Percentiles rank a stretch among this genome's conserved stretches.
These are phyloP conservation scores for Machimus rusticus DNA, from an alignment of 2,888 invertebrate genomes.

Conservation along the genomic window DNA sequence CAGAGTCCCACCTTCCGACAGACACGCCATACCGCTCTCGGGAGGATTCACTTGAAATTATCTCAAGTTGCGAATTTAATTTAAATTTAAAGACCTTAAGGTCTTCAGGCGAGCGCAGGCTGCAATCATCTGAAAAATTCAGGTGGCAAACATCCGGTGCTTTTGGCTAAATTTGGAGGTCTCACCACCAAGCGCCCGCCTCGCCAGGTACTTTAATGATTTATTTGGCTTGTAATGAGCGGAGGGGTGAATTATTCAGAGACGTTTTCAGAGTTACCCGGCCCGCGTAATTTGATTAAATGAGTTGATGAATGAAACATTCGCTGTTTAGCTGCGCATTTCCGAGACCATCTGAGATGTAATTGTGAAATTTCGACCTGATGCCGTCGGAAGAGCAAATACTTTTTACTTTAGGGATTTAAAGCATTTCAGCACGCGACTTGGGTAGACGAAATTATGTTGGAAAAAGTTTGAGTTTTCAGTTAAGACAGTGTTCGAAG, in stretches of 20 bases:
- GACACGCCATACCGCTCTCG: background rate
- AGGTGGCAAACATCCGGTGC: background rate
- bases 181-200: background rate
- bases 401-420: background rate
- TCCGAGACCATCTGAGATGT: background rate
- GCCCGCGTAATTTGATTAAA: slow-evolving; percentile 24
- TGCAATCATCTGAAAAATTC: background rate
- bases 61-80: background rate
- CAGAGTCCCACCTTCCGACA: background rate
- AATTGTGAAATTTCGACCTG: background rate
- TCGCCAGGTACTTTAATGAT: background rate
- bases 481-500: background rate
- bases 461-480: background rate
- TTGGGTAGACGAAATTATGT: background rate
- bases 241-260: slow-evolving; percentile 1
- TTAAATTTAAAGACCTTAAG: background rate
- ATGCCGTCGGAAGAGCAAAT: background rate
- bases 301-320: slow-evolving; percentile 19
- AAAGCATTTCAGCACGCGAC: background rate
- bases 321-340: background rate
- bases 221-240: slow-evolving; percentile 19
- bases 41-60: background rate
- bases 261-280: background rate
- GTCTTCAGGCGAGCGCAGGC: background rate
- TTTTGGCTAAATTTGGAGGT: background rate